phyloP scores from a whole-genome alignment of 2,888 invertebrate genomes.

The Phalera bucephala region DNA sequence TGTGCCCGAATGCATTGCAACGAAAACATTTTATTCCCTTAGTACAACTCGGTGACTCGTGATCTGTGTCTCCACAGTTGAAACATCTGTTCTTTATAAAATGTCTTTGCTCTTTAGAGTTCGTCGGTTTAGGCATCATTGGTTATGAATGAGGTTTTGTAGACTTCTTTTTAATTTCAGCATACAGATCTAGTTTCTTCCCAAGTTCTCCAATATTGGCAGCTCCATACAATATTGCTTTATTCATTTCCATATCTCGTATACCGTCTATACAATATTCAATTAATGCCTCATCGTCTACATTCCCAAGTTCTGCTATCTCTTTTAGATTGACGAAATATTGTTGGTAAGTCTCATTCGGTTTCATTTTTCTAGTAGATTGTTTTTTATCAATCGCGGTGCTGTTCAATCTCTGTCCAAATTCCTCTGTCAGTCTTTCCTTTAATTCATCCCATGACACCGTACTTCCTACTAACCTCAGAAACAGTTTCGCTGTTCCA shows the following conservation, averaged over 20 bases:
- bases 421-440: no score
- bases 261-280: no score
- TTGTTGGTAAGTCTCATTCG: neutral
- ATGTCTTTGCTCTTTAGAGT: no score
- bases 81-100: neutral
- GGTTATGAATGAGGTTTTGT: no score
- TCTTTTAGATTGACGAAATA: neutral
- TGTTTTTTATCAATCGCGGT: slow-evolving; percentile 1
- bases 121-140: no score
- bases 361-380: neutral
- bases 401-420: no score
- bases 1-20: neutral
- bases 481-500: slow-evolving; percentile 12
- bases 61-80: neutral
- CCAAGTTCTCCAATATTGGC: no score
- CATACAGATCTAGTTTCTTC: no score
- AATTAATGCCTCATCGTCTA: no score
- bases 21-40: neutral
- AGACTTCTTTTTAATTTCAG: no score
- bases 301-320: neutral
- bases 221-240: no score
- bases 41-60: neutral
- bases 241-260: no score
- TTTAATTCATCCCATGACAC: slow-evolving; percentile 5
- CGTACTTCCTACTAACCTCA: slow-evolving; percentile 4